phyloP scores from a whole-genome alignment of 2,888 invertebrate genomes.

The Tenthredo notha region DNA sequence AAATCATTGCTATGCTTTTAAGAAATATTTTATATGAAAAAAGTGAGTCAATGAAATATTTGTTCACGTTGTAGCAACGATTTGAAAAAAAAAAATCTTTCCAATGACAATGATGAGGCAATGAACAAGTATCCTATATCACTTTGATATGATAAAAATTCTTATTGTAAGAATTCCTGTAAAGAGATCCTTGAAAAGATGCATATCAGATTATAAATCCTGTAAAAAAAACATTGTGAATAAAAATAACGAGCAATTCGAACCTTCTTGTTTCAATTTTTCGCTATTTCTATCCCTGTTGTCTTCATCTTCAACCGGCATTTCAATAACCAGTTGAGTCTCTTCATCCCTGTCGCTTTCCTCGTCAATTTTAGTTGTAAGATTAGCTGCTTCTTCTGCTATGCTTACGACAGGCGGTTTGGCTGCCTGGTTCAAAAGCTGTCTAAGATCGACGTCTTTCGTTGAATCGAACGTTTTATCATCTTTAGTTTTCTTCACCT shows the following conservation, averaged over 20 bases:
- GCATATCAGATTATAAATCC: neutral
- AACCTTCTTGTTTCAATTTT: slow-evolving; percentile 70
- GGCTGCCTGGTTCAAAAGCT: slow-evolving; percentile 68
- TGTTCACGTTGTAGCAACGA: neutral
- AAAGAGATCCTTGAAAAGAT: neutral
- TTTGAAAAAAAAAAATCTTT: neutral
- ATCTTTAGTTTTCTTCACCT: slow-evolving; percentile 63
- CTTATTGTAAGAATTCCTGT: neutral
- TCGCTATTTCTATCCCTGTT: slow-evolving; percentile 72
- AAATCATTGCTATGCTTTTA: neutral
- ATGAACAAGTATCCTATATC: neutral
- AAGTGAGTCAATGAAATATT: neutral
- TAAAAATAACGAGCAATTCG: slow-evolving; percentile 23
- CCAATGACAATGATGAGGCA: neutral
- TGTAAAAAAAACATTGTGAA: neutral
- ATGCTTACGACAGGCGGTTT: slow-evolving; percentile 69
- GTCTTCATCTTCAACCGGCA: slow-evolving; percentile 73
- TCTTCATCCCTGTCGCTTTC: slow-evolving; percentile 77
- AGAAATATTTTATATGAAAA: neutral
- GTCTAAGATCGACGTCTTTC: slow-evolving; percentile 78
- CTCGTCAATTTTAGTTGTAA: slow-evolving; percentile 73
- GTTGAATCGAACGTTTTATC: slow-evolving; percentile 61
- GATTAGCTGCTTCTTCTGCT: slow-evolving; percentile 71
- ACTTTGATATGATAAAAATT: neutral
- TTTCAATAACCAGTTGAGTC: slow-evolving; percentile 73